phyloP scores from a whole-genome alignment of 2,888 invertebrate genomes.

The Psylliodes chrysocephalus region DNA sequence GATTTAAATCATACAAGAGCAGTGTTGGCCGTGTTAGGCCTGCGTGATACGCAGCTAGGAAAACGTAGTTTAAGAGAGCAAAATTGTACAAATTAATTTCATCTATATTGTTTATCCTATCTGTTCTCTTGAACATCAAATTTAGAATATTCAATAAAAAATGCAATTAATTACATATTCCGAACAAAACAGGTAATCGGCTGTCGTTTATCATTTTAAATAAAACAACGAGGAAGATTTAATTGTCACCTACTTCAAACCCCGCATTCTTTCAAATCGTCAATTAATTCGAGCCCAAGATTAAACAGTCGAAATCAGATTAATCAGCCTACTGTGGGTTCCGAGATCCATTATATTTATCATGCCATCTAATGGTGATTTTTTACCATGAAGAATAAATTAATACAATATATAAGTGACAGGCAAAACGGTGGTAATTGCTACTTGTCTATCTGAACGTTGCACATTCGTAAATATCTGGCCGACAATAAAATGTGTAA shows the following conservation, averaged over 20 bases:
- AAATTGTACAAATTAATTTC: no score
- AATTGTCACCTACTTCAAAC: neutral
- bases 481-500: conserved; percentile 17
- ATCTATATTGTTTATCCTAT: no score
- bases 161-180: no score
- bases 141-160: no score
- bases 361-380: conserved; percentile 23
- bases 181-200: no score
- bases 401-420: conserved; percentile 14
- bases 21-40: no score
- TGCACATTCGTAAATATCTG: conserved; percentile 12
- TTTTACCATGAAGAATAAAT: conserved; percentile 21
- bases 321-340: conserved; percentile 29
- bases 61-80: no score
- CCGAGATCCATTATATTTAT: conserved; percentile 29
- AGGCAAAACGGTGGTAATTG: conserved; percentile 7
- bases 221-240: no score
- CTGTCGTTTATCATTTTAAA: no score
- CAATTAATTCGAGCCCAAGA: conserved; percentile 14
- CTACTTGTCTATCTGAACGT: conserved; percentile 14
- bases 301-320: conserved; percentile 12
- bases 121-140: no score
- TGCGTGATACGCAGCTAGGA: no score
- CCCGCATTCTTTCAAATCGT: conserved; percentile 12
- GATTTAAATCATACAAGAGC: no score